phyloP scores from a whole-genome alignment of 2,888 invertebrate genomes.

The Sarcophaga variegata region DNA sequence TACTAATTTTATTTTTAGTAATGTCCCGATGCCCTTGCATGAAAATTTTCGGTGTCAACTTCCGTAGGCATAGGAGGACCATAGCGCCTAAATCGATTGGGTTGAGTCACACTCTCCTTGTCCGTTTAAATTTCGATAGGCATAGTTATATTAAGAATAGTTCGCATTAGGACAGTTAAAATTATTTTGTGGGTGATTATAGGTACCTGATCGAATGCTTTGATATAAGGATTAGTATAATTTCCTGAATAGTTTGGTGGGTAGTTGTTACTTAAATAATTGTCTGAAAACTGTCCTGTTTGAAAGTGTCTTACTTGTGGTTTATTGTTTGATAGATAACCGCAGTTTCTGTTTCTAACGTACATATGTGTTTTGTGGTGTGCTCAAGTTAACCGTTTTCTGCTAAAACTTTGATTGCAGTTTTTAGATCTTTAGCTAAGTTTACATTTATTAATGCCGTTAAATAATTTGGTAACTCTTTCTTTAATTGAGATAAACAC shows the following conservation, averaged over 20 bases:
- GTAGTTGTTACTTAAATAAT: background rate
- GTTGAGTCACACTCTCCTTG: constrained; percentile 39
- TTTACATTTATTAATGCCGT: constrained; percentile 35
- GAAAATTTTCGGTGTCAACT: constrained; percentile 43
- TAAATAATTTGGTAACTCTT: constrained; percentile 33
- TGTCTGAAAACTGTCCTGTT: background rate
- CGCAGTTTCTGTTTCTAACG: constrained; percentile 32
- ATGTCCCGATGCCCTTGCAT: constrained; percentile 41
- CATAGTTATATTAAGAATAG: constrained; percentile 27
- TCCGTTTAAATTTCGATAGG: constrained; percentile 3
- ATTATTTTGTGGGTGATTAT: background rate
- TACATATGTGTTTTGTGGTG: background rate
- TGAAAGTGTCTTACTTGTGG: constrained; percentile 5
- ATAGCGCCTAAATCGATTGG: constrained; percentile 56
- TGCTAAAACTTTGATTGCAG: constrained; percentile 17
- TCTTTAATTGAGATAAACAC: constrained; percentile 25
- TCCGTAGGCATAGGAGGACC: constrained; percentile 40
- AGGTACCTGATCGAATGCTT: background rate
- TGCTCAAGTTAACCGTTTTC: constrained; percentile 25
- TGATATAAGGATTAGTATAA: constrained; percentile 40
- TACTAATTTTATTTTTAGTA: constrained; percentile 34
- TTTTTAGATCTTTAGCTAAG: constrained; percentile 23
- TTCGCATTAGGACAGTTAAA: constrained; percentile 5
- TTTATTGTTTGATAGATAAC: constrained; percentile 71
- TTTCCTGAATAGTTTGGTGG: constrained; percentile 36